phyloP scores from a whole-genome alignment of 1,140 invertebrate genomes.

The Drosophila ficusphila region DNA sequence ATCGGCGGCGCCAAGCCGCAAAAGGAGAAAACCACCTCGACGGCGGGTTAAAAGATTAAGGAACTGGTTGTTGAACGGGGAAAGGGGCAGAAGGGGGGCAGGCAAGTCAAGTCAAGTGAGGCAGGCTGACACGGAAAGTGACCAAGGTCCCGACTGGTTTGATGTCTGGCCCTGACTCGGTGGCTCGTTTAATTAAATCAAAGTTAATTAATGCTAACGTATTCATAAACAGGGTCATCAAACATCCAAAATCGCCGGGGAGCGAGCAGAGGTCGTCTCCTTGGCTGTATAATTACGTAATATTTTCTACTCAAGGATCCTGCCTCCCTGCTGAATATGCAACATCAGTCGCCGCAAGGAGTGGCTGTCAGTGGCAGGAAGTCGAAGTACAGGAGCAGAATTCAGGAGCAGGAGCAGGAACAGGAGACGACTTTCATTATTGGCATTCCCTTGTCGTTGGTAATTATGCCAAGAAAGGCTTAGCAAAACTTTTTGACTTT shows the following conservation, averaged over 20 bases:
- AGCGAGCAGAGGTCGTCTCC: constrained; percentile 9
- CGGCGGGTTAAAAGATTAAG: constrained; percentile 76
- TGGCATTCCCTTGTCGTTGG: constrained; percentile 28
- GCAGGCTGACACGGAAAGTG: constrained; percentile 49
- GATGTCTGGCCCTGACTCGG: constrained; percentile 31
- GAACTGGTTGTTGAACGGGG: constrained; percentile 14
- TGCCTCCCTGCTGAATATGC: constrained; percentile 62
- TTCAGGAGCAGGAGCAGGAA: constrained; percentile 21
- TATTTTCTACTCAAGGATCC: constrained; percentile 57
- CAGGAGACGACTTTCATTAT: constrained; percentile 32
- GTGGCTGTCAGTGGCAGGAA: constrained; percentile 39
- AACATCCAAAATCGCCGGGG: constrained; percentile 62
- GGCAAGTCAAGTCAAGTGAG: constrained; percentile 47
- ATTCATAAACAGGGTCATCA: constrained; percentile 82
- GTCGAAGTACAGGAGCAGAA: constrained; percentile 3
- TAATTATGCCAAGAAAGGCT: constrained; percentile 70
- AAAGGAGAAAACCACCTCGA: constrained; percentile 59
- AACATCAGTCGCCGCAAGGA: constrained; percentile 50
- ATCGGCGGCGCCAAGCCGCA: constrained; percentile 71
- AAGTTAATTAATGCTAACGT: constrained; percentile 82
- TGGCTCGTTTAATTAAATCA: constrained; percentile 78
- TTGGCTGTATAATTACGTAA: constrained; percentile 76
- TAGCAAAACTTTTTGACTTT: constrained; percentile 71
- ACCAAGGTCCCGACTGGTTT: constrained; percentile 45
- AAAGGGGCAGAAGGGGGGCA: background rate